Evolutionary conservation across 1,140 invertebrate genomes (phyloP), one percentile per base, ranked within the genome.

Genomic region (Gonatopus flavifemur): DNA sequence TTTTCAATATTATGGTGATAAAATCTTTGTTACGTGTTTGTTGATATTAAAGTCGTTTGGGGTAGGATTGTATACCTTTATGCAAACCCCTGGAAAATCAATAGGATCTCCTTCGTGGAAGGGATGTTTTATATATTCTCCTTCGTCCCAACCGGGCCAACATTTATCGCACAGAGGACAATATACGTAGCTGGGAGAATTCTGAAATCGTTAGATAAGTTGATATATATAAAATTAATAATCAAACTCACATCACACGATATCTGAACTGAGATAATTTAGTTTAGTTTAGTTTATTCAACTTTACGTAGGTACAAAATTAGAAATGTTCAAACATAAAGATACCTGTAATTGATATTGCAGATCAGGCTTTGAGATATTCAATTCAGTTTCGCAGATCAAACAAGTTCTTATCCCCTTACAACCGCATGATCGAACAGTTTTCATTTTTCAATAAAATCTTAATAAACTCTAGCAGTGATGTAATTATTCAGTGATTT

Each of bases 351-450:
- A 64, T 41, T 68, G 53, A 43, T 66, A 40, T 37, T 60, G 51
- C 25, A 74, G 45, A 33, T 78, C 67, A 25, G 74, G 66, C 62
- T 82, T 83, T 18, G 70, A 65, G 44, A 87, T 85, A 8, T 84
- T 81, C 59, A 81, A 89, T 59, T 86, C 74, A 18, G 81, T 74
- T 80, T 94, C 91, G 77, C 94, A 97, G 52, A 89, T 70, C 22
- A 94, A 79, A 77, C 94, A 96, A 9, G 90, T 90, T 54, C 93
- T 81, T 55, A 91, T 89, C 9, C 93, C 93, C 83, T 96, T 97
- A 70, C 94, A 97, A 16, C 91, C 93, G 79, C 94, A 97, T 1
- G 85, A 80, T 40, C 88, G 75, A 28, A 85, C 80, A 52, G 83
- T 86, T 64, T 88, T 85, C 86, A 89, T 90, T 50, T 52, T 54